Evolutionary conservation across 2,888 invertebrate species (phyloP).

Genomic region (Macaria notata): DNA sequence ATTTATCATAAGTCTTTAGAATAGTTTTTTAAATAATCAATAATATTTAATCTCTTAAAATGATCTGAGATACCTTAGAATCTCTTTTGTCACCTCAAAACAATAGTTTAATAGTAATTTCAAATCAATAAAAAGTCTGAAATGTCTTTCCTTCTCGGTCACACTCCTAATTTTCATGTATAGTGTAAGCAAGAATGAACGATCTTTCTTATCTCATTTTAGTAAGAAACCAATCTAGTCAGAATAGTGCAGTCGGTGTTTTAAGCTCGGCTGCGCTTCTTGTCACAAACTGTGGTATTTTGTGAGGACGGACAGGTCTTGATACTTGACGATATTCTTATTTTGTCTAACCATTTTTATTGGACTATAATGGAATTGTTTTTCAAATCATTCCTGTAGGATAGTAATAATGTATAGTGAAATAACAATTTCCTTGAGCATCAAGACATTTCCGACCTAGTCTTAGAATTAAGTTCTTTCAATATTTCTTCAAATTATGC

Average conservation of each 20-base stretch:
- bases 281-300: conserved; percentile 52
- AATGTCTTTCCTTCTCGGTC: too few species aligned
- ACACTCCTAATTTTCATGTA: too few species aligned
- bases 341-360: conserved; percentile 1
- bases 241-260: conserved; percentile 22
- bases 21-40: background rate
- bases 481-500: conserved; percentile 18
- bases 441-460: conserved; percentile 18
- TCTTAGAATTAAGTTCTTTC: conserved; percentile 15
- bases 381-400: too few species aligned
- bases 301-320: conserved; percentile 27
- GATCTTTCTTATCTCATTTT: conserved; percentile 2
- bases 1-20: background rate
- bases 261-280: conserved; percentile 18
- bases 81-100: conserved; percentile 31
- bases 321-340: conserved; percentile 6
- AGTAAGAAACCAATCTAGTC: conserved; percentile 37
- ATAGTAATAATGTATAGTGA: too few species aligned
- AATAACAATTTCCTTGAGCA: background rate
- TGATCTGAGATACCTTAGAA: conserved; percentile 40
- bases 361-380: too few species aligned
- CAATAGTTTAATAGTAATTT: conserved; percentile 12
- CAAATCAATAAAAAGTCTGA: too few species aligned
- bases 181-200: too few species aligned
- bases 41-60: conserved; percentile 3